Evolutionary conservation across 2,888 invertebrate species (phyloP), one percentile per base, ranked within the genome.

Genomic region (Argyra leucocephala): DNA sequence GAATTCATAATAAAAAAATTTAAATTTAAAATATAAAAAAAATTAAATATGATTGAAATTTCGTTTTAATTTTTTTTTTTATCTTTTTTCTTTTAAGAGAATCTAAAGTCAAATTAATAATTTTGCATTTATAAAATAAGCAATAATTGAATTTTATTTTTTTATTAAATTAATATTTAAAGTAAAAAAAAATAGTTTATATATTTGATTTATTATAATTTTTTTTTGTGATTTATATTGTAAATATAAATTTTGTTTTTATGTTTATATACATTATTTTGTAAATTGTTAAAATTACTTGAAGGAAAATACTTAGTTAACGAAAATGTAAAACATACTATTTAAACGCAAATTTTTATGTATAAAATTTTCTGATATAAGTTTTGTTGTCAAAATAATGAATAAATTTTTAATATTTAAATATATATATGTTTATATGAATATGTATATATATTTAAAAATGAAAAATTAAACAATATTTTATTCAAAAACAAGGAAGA

Each of bases 1-100:
- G 80, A 66, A 79, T 80, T 68, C 80, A 80, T 70, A 76, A 78
- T 68, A 80, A 79, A 71, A 80, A 80, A 73, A 73, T 78, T 70
- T 78, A 75, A 74, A 48, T 31, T 31, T 31, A 31, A 7, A 31
- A 7, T 10, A 31, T 31, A 7, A 31, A 7, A 31, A 31, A n/a
- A n/a, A n/a, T n/a, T n/a, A n/a, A n/a, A n/a, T n/a, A n/a, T n/a
- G n/a, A n/a, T n/a, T n/a, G n/a, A n/a, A n/a, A n/a, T n/a, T n/a
- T n/a, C n/a, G n/a, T n/a, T n/a, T n/a, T n/a, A n/a, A n/a, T n/a
- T n/a, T n/a, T n/a, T n/a, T n/a, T n/a, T n/a, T n/a, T n/a, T n/a
- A n/a, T n/a, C n/a, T n/a, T n/a, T n/a, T n/a, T n/a, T n/a, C n/a
- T n/a, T n/a, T n/a, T n/a, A n/a, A n/a, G n/a, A n/a, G n/a, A n/a